These are phyloP conservation scores for Dioctria linearis DNA, from an alignment of 2,888 invertebrate species.

Conservation along the genomic window DNA sequence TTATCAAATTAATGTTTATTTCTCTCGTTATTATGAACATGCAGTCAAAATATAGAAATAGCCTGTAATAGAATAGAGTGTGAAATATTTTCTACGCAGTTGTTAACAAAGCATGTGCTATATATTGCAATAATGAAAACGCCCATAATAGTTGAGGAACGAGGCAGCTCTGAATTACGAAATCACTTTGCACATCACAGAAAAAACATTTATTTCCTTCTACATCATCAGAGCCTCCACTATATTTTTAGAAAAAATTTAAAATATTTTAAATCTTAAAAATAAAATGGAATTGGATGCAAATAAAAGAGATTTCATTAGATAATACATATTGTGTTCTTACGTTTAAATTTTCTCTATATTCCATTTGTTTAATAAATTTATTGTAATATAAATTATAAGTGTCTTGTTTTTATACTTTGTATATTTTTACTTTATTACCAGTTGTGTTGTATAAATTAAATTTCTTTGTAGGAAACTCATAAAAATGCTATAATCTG, in stretches of 20 bases:
- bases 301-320: conserved; percentile 51
- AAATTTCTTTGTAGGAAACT: conserved; percentile 39
- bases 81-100: too few species aligned
- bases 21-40: too few species aligned
- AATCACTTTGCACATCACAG: conserved; percentile 51
- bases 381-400: conserved; percentile 57
- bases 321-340: conserved; percentile 50
- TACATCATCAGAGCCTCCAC: conserved; percentile 52
- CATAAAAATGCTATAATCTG: conserved; percentile 40
- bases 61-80: too few species aligned
- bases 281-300: conserved; percentile 43
- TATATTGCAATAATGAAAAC: too few species aligned
- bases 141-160: not conserved
- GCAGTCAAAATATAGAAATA: too few species aligned
- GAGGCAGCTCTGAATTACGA: conserved; percentile 27
- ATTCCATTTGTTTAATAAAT: conserved; percentile 57
- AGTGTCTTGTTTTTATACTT: conserved; percentile 54
- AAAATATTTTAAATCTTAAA: conserved; percentile 38
- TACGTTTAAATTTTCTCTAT: conserved; percentile 57
- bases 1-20: too few species aligned
- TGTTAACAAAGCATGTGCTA: too few species aligned
- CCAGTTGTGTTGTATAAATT: conserved; percentile 48
- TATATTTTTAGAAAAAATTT: conserved; percentile 44
- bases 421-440: conserved; percentile 48
- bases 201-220: conserved; percentile 50